These are phyloP conservation scores for Typhlomys cinereus DNA, from an alignment of 2,113 vertebrate species.

Conservation along the genomic window DNA sequence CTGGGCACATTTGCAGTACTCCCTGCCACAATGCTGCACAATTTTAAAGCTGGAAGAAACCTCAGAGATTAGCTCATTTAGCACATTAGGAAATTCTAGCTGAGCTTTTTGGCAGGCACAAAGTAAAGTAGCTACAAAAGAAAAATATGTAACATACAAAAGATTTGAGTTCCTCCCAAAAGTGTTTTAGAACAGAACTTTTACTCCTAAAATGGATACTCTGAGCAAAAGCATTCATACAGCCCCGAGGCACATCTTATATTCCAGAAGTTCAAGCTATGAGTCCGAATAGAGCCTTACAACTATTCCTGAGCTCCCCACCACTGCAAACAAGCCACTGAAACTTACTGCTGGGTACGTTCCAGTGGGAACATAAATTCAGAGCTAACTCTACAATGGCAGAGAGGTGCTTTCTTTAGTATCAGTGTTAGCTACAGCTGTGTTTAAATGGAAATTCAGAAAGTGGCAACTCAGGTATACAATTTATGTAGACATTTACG, in stretches of 20 bases:
- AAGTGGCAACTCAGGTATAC: background rate
- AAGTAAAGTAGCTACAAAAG: conserved; percentile 50
- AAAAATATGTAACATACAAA: conserved; percentile 54
- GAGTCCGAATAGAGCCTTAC: background rate
- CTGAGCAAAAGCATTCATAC: background rate
- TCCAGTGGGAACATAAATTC: conserved; percentile 25
- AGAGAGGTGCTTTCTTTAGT: background rate
- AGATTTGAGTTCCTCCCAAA: conserved; percentile 38
- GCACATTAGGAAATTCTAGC: conserved; percentile 72
- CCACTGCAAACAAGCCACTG: background rate
- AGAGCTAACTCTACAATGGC: background rate
- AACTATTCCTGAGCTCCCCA: background rate
- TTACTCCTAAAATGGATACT: conserved; percentile 4
- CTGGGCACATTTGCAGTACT: conserved; percentile 56
- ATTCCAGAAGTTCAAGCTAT: background rate
- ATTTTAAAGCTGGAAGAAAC: conserved; percentile 70
- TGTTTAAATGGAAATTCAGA: conserved; percentile 36
- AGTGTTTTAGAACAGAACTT: conserved; percentile 51
- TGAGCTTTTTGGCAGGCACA: conserved; percentile 71
- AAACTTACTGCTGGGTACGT: background rate
- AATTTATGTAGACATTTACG: conserved; percentile 21
- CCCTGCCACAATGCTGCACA: conserved; percentile 57
- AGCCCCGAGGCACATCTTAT: background rate
- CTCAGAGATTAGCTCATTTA: conserved; percentile 73
- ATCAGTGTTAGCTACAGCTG: background rate